A percentile compares a stretch with the other conserved stretches of the same genome.
These are phyloP conservation scores for Octopus bimaculoides DNA, from an alignment of 1,140 invertebrate genomes.

Conservation along the genomic window DNA sequence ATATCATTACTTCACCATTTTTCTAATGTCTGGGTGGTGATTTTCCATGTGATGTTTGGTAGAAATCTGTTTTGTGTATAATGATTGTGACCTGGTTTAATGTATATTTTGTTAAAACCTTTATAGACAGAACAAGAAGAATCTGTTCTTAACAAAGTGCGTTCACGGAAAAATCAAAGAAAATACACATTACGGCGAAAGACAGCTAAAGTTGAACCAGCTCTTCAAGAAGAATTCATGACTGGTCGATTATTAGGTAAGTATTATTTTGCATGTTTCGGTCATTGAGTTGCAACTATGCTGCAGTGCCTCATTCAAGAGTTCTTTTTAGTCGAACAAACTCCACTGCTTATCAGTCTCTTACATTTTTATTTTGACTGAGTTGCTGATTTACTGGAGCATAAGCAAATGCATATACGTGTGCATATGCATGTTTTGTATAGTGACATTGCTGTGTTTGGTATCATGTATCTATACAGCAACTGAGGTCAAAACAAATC, in stretches of 20 bases:
- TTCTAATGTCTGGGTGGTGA: no score
- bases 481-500: no score
- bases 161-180: slow-evolving; percentile 87
- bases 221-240: slow-evolving; percentile 94
- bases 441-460: no score
- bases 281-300: no score
- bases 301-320: no score
- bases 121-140: slow-evolving; percentile 74
- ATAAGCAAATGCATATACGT: no score
- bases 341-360: slow-evolving; percentile 11
- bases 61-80: no score
- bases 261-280: not conserved
- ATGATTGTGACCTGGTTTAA: no score
- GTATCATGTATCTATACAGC: no score
- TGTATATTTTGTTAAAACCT: slow-evolving; percentile 14
- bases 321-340: not conserved
- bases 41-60: no score
- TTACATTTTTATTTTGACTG: slow-evolving; percentile 86
- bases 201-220: slow-evolving; percentile 86
- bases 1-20: no score
- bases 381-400: not conserved
- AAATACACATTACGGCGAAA: slow-evolving; percentile 93
- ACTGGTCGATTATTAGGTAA: slow-evolving; percentile 86
- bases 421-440: no score
- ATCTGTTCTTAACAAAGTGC: slow-evolving; percentile 87